Base-by-base conservation (phyloP, 2,797 vertebrate genomes). In the Numenius phaeopus region DNA sequence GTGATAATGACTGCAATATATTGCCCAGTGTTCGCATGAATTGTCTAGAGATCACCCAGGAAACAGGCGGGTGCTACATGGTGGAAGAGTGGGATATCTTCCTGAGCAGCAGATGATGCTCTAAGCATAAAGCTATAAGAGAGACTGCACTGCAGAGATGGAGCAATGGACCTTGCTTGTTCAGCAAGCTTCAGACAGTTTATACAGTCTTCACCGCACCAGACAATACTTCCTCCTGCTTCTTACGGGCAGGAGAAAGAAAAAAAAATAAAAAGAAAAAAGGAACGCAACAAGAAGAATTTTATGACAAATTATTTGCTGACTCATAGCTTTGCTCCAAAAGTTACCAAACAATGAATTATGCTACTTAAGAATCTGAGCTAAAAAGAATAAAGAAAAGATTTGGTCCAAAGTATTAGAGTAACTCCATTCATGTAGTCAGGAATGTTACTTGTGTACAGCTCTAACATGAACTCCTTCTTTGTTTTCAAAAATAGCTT, bases 1-100 rank as follows among this genome's bases (percentile, higher is more conserved):
- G 8, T 26, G 17, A n/a, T 11, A 54, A 47, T 0, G 0, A 62
- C 22, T 17, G 10, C 34, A 34, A 11, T 6, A 24, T 9, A 18
- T 37, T 34, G 57, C 30, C 55, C 29, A 17, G 7, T 27, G 14
- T 19, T 39, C 7, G 1, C 30, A 14, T 7, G 8, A 37, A 47
- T 15, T 42, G 21, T 46, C 52, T 54, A 30, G 22, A 54, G 39
- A 24, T 8, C 9, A n/a, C 24, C 50, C 49, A 26, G 58, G 26
- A 39, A 42, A 24, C 54, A 47, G 61, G 15, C 4, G 32, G 44
- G 18, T 70, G 44, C 50, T n/a, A 22, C 19, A 24, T 20, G 19
- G 23, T 5, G 34, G 39, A 37, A 22, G 27, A 70, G n/a, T 4
- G 2, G 5, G 30, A 7, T 27, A 14, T 15, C 30, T 34, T 71